Percentiles rank a stretch among this genome's conserved stretches.
Conservation (phyloP, 1,140 invertebrate genomes). For the Eciton burchellii region DNA sequence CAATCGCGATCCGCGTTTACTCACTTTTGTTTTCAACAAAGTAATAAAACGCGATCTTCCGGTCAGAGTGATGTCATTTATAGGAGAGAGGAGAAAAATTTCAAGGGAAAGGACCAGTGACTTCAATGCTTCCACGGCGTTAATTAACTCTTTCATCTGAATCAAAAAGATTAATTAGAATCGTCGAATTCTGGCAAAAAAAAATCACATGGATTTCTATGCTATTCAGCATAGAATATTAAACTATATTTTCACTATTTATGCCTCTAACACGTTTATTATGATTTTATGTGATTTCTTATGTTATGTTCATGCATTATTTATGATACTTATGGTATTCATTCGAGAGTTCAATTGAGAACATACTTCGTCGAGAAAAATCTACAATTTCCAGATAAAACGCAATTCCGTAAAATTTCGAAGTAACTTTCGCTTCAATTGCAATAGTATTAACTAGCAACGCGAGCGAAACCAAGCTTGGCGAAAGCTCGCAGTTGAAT, state of each 20-base stretch:
- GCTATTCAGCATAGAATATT: too few relatives aligned
- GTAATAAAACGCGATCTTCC: neutral
- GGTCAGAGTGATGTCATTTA: slow-evolving; percentile 29
- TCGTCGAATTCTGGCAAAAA: neutral
- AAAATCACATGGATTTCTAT: neutral
- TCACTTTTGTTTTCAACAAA: slow-evolving; percentile 61
- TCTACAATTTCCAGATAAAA: slow-evolving; percentile 34
- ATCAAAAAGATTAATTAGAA: neutral
- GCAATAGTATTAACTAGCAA: slow-evolving; percentile 55
- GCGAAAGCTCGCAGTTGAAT: slow-evolving; percentile 14
- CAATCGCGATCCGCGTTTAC: neutral
- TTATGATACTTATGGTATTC: neutral
- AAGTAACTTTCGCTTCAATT: slow-evolving; percentile 66
- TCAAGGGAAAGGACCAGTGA: neutral
- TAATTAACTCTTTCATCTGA: slow-evolving; percentile 4
- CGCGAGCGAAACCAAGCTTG: slow-evolving; percentile 14
- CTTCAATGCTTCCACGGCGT: slow-evolving; percentile 27
- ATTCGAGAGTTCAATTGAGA: slow-evolving; percentile 4
- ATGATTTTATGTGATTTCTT: neutral
- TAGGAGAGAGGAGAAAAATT: slow-evolving; percentile 45
- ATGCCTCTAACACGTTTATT: neutral
- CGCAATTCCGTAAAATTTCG: slow-evolving; percentile 43
- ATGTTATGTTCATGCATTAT: neutral
- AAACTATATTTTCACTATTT: neutral
- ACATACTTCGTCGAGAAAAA: slow-evolving; percentile 2